Conservation (phyloP, 2,888 invertebrate genomes). For the Lasioglossum villosulum region DNA sequence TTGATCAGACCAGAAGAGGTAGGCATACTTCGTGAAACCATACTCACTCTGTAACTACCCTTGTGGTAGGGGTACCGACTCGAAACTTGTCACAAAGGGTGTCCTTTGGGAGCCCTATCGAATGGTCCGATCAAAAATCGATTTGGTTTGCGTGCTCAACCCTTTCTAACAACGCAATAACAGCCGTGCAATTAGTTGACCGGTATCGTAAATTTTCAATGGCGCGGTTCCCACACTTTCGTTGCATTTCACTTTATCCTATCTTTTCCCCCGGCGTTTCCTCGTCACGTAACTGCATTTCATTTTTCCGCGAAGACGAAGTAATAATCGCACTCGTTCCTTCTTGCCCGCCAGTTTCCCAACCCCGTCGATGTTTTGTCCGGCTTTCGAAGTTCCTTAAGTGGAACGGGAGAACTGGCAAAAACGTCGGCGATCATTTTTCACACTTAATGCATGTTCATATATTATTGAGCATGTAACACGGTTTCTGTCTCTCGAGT, state of each 20-base stretch:
- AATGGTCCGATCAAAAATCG: no score
- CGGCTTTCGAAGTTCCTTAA: slow-evolving; percentile 26
- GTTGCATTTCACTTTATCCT: neutral
- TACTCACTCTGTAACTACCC: no score
- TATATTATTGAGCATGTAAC: slow-evolving; percentile 14
- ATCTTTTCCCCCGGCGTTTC: neutral
- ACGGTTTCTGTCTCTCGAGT: slow-evolving; percentile 32
- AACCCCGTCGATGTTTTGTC: neutral
- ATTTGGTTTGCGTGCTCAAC: no score
- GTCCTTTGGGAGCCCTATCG: no score
- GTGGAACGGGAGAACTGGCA: neutral
- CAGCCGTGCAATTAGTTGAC: neutral
- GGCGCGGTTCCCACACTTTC: neutral
- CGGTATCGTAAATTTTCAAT: neutral
- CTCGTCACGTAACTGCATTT: neutral
- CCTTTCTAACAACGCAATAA: no score
- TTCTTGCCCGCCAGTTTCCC: neutral
- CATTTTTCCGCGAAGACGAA: neutral
- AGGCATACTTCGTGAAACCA: no score
- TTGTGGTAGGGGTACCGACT: no score
- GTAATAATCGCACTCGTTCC: neutral
- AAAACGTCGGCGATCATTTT: slow-evolving; percentile 5
- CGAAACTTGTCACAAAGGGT: no score
- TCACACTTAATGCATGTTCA: neutral
- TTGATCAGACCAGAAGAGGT: no score